These are phyloP conservation scores for Distichodus sexfasciatus DNA, from an alignment of 2,797 vertebrate genomes.

Conservation along the genomic window DNA sequence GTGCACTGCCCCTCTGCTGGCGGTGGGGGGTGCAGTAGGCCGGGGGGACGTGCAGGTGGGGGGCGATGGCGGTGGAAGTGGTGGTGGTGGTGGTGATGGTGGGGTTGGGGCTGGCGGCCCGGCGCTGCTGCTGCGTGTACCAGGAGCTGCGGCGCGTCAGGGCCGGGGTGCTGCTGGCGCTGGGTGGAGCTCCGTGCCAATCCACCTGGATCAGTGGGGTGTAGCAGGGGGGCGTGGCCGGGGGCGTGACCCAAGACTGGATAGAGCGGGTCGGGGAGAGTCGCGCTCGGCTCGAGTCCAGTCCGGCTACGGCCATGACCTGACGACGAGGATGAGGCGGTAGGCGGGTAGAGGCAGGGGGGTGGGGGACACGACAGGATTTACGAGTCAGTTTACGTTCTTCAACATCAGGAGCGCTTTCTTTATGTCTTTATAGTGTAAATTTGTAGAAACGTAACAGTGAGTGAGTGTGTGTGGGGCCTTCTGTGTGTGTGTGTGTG, in stretches of 20 bases:
- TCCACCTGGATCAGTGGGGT: constrained; percentile 92
- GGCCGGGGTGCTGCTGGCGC: constrained; percentile 81
- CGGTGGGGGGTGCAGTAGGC: constrained; percentile 78
- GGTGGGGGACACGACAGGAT: no score
- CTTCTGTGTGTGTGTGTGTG: no score
- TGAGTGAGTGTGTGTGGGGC: no score
- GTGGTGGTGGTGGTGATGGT: no score
- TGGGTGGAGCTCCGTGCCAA: constrained; percentile 78
- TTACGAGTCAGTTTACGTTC: no score
- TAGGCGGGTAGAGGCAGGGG: no score
- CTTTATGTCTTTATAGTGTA: no score
- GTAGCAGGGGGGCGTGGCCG: constrained; percentile 86
- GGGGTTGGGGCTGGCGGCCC: constrained; percentile 23
- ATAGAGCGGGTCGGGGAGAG: constrained; percentile 88
- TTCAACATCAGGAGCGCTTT: no score
- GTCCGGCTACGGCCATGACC: constrained; percentile 92
- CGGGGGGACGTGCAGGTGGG: constrained; percentile 81
- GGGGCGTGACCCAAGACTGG: constrained; percentile 90
- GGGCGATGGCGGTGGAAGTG: no score
- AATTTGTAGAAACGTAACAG: no score
- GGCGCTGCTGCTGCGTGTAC: constrained; percentile 74
- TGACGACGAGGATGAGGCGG: constrained; percentile 50
- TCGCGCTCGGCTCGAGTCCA: constrained; percentile 84
- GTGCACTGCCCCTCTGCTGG: constrained; percentile 90
- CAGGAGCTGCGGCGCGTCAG: constrained; percentile 87